Evolutionary conservation across 2,113 vertebrate species (phyloP), one percentile per base, ranked within the genome.

Genomic region (Lathamus discolor): DNA sequence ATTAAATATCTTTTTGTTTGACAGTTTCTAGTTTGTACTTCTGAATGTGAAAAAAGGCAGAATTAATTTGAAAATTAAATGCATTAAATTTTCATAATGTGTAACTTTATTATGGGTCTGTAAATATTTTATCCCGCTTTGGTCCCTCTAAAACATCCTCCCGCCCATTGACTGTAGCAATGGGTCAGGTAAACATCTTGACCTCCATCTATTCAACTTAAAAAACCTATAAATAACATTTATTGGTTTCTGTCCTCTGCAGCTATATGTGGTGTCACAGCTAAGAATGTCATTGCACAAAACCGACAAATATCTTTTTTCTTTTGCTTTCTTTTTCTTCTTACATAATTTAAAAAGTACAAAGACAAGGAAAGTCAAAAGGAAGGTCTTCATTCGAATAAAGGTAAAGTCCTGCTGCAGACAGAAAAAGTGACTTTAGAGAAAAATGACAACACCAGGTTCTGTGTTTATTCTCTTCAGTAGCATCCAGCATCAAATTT

Each of bases 151-250:
- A 88, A 93, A 81, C 31, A 83, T 83, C 81, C 63, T 87, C 31
- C 66, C 78, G 44, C 62, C 81, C 83, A 81, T 46, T 94, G 81
- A 91, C 86, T 93, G 59, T 62, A 91, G 57, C 79, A 84, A 19
- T 79, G 77, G 86, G 66, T 77, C 95, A 91, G 82, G 91, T 95
- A 96, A 96, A 93, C 67, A 89, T 82, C 83, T 83, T 96, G 91
- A 92, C 81, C 92, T 96, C 86, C 84, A 62, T 91, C 90, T 92
- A 79, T 54, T 87, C 63, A 73, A 73, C 86, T 91, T 84, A 79
- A 94, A 95, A 92, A 57, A 29, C n/a, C 76, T 92, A 91, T 93
- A 91, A 97, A 93, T 93, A 95, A 87, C n/a, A 91, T 95, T 20
- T 64, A 66, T 62, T 80, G 44, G 25, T 83, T 94, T 94, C 18